phyloP scores from a whole-genome alignment of 2,888 invertebrate genomes.

The Xylota sylvarum region DNA sequence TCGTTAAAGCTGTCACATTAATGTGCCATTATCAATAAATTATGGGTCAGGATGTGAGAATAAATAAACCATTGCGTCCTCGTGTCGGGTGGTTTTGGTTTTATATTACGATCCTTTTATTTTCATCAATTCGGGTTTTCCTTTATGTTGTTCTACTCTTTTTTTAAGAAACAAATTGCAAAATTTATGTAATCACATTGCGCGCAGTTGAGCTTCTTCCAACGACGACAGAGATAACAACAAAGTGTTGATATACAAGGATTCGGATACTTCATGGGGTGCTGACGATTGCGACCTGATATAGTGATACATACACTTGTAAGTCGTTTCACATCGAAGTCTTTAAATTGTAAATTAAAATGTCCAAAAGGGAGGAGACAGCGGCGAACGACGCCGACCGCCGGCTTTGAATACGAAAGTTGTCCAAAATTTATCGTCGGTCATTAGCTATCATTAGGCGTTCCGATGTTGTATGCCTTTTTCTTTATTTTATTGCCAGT shows the following conservation, averaged over 20 bases:
- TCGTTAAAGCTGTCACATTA: constrained; percentile 78
- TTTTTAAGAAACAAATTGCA: constrained; percentile 42
- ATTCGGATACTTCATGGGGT: constrained; percentile 11
- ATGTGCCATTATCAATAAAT: constrained; percentile 78
- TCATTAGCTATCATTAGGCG: constrained; percentile 59
- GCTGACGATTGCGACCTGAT: constrained; percentile 7
- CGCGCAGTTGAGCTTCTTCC: background rate
- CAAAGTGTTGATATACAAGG: constrained; percentile 1
- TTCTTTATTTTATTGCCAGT: constrained; percentile 29
- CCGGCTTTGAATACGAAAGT: constrained; percentile 35
- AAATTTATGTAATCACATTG: constrained; percentile 57
- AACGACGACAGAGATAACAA: constrained; percentile 19
- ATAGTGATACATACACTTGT: constrained; percentile 27
- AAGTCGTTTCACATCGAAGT: constrained; percentile 35
- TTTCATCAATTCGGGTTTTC: background rate
- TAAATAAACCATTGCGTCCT: constrained; percentile 50
- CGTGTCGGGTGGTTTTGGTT: constrained; percentile 8
- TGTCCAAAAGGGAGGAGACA: constrained; percentile 11
- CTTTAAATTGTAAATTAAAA: constrained; percentile 54
- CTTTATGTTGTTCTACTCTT: background rate
- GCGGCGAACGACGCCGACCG: background rate
- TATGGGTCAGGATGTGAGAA: constrained; percentile 64
- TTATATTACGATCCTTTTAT: constrained; percentile 30
- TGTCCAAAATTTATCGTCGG: constrained; percentile 51
- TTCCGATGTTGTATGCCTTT: constrained; percentile 27